These are phyloP conservation scores for Amphimallon solstitiale DNA, from an alignment of 2,888 invertebrate genomes.

Conservation along the genomic window DNA sequence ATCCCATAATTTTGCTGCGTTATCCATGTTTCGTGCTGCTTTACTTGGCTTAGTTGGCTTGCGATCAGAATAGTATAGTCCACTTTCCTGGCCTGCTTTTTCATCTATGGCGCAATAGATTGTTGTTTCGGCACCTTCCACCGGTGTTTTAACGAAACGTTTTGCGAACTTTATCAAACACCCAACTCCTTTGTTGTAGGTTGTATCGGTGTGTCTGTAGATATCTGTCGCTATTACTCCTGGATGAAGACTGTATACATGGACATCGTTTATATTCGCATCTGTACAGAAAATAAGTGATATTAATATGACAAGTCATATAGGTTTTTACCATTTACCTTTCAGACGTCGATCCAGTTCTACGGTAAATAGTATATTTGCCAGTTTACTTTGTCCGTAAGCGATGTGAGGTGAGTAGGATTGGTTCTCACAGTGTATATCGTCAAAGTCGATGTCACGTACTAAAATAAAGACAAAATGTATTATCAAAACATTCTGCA, in stretches of 20 bases:
- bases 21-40: slow-evolving; percentile 66
- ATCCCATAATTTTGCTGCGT: slow-evolving; percentile 72
- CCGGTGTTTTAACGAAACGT: slow-evolving; percentile 70
- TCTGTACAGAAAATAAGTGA: slow-evolving; percentile 44
- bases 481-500: too few species aligned
- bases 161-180: slow-evolving; percentile 58
- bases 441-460: slow-evolving; percentile 72
- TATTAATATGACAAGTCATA: neutral
- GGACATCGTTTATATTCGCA: slow-evolving; percentile 65
- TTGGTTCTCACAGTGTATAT: slow-evolving; percentile 75
- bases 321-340: slow-evolving; percentile 43
- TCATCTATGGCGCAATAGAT: slow-evolving; percentile 78
- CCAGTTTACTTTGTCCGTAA: slow-evolving; percentile 82
- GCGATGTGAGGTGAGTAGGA: slow-evolving; percentile 73
- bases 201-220: slow-evolving; percentile 69
- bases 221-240: slow-evolving; percentile 81
- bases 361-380: slow-evolving; percentile 79
- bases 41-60: slow-evolving; percentile 63
- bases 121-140: slow-evolving; percentile 79
- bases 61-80: slow-evolving; percentile 70
- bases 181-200: slow-evolving; percentile 63
- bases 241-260: slow-evolving; percentile 77
- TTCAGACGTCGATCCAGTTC: slow-evolving; percentile 70
- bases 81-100: slow-evolving; percentile 70
- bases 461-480: slow-evolving; percentile 61